Evolutionary conservation across 2,113 vertebrate species (phyloP), one percentile per base, ranked within the genome.

Genomic region (Trinectes maculatus): DNA sequence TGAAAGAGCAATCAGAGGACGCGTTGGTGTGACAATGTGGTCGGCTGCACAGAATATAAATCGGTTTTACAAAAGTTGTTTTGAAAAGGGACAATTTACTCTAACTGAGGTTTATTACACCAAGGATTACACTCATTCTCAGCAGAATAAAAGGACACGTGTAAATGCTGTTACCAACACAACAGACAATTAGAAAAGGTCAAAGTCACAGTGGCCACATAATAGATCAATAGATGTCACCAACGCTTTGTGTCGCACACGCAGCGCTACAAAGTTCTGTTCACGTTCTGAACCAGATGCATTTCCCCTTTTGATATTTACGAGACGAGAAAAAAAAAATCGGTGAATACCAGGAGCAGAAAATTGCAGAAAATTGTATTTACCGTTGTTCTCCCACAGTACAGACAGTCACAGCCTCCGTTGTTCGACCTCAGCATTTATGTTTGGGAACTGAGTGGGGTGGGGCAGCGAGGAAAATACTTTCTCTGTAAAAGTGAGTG

Each of bases 401-500:
- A 22, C 5, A 9, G 39, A 36, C 11, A n/a, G 13, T 37, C 21
- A 1, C 26, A 26, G 12, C n/a, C 40, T 65, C 40, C 2, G 4
- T 53, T 65, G 66, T 69, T 82, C 8, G 15, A 51, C 49, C 37
- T 57, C 29, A 37, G 39, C 39, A 19, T 79, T 73, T 62, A 51
- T 58, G 36, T 80, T 71, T 66, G 63, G 48, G 51, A 70, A 65
- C 46, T 2, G 48, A 60, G 46, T 21, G n/a, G 28, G 62, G 6
- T 0, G 7, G 44, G 55, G 31, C 44, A 34, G 57, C 8, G 1
- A 59, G 61, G 48, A 48, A 78, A 79, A 79, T 70, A 28, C 55
- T 69, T 81, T 83, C 70, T 69, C 54, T 66, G 47, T 46, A 71
- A 84, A 87, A 85, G 69, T 69, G 66, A 78, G 55, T 66, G 67